These are phyloP conservation scores for Actinia equina DNA, from an alignment of 64 coral and sea anemone genomes.

Conservation along the genomic window DNA sequence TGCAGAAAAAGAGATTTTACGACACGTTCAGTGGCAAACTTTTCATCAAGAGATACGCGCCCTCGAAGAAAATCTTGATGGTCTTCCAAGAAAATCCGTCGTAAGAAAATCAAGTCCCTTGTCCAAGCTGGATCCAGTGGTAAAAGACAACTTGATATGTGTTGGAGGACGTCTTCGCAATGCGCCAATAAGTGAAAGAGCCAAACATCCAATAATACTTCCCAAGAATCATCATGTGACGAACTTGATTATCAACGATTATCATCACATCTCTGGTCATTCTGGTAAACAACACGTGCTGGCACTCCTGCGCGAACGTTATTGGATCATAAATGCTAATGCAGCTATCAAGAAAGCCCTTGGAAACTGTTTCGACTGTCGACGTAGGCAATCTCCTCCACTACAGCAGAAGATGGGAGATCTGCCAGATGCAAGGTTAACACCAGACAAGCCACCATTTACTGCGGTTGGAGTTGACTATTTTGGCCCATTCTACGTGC, in stretches of 20 bases:
- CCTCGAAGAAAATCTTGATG: not conserved
- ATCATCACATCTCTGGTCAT: slow-evolving; percentile 8
- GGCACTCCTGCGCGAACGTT: not conserved
- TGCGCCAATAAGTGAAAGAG: not conserved
- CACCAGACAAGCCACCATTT: not conserved
- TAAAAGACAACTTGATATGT: not conserved
- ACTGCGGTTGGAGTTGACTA: not conserved
- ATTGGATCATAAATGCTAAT: slow-evolving; percentile 25
- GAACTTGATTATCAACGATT: not conserved
- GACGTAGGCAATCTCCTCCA: not conserved
- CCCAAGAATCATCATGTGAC: slow-evolving; percentile 12
- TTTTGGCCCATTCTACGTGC: not conserved
- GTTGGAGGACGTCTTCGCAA: slow-evolving; percentile 8
- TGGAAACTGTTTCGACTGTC: not conserved
- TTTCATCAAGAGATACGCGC: not conserved
- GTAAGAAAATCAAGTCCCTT: not conserved
- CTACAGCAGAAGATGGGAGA: slow-evolving; percentile 28
- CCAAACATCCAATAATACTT: slow-evolving; percentile 16
- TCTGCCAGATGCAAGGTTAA: not conserved
- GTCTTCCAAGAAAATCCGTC: not conserved
- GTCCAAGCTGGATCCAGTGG: not conserved
- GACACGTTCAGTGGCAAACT: not conserved
- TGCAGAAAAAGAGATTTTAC: slow-evolving; percentile 12
- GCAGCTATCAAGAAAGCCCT: not conserved
- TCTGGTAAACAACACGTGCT: slow-evolving; percentile 12